Evolutionary conservation across 2,113 vertebrate genomes (phyloP), one percentile per base, ranked within the genome.

Genomic region (Pomatorhinus ruficollis): DNA sequence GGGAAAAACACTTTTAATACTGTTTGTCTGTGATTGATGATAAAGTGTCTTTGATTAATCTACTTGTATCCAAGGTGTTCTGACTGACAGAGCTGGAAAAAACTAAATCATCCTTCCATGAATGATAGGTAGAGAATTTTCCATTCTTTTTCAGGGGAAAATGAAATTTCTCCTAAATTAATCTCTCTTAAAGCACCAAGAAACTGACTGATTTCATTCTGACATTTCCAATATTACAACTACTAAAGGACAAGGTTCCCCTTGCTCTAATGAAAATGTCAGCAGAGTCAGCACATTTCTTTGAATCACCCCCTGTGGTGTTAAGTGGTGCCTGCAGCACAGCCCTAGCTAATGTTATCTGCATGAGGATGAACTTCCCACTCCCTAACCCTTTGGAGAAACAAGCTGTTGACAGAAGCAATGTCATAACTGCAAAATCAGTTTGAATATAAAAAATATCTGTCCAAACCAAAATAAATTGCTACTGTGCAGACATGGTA

Each of bases 101-200:
- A 97, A 96, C 83, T 50, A 95, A 95, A 89, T 79, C 44, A 90
- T 80, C 45, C 40, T 95, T 89, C 91, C 49, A 90, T 68, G 64
- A 96, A 96, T 78, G 77, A 96, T 45, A 22, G 24, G 65, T 80
- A 28, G 70, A 84, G 33, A 87, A 74, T 93, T 88, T 90, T 95
- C 59, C 17, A 65, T 53, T 96, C 33, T 81, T 96, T 97, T 95
- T 85, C 61, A 44, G 30, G 81, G 17, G 22, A 77, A 93, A 97
- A 93, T 30, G 4, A 57, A 81, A 25, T 53, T 78, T 54, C 6
- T 65, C 8, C 77, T 60, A 12, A 93, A 72, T 56, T 74, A 74
- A 81, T 70, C 27, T 78, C 56, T 37, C 53, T 40, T 52, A 61
- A 74, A 89, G 28, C 22, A 92, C 37, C 8, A 82, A 64, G 65